A percentile compares a stretch with the other conserved stretches of the same genome.
Conservation (phyloP, 2,797 vertebrate genomes). For the Liparis tanakae region DNA sequence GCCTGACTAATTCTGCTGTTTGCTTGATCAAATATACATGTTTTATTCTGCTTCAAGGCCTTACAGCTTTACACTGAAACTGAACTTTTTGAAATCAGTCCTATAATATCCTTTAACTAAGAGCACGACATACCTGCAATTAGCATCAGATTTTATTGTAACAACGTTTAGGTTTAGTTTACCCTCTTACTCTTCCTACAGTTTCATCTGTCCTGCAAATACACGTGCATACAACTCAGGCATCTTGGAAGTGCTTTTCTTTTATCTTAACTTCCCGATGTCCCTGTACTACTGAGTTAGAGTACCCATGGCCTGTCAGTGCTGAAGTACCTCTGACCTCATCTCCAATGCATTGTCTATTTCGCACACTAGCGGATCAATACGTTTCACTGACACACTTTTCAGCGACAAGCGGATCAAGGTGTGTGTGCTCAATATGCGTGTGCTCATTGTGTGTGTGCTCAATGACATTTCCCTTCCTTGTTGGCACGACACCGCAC, state of each 20-base stretch:
- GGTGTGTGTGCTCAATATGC: no score
- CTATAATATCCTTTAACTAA: not conserved
- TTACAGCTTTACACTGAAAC: not conserved
- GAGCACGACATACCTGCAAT: not conserved
- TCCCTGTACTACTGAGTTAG: constrained; percentile 11
- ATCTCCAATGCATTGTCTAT: not conserved
- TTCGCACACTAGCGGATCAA: constrained; percentile 1
- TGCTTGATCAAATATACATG: not conserved
- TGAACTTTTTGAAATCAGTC: not conserved
- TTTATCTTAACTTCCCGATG: not conserved
- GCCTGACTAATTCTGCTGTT: not conserved
- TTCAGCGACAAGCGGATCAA: constrained; percentile 1
- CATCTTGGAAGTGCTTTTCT: not conserved
- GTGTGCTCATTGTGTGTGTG: not conserved
- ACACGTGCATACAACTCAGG: not conserved
- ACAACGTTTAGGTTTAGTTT: not conserved
- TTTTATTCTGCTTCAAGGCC: not conserved
- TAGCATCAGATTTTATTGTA: constrained; percentile 1
- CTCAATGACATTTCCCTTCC: not conserved
- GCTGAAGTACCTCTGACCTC: constrained; percentile 24
- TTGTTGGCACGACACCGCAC: not conserved
- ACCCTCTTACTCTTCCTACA: not conserved
- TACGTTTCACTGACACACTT: constrained; percentile 13
- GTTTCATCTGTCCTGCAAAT: not conserved
- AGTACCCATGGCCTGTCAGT: constrained; percentile 17